phyloP scores from a whole-genome alignment of 2,888 invertebrate genomes.

The Corbicula japonica region DNA sequence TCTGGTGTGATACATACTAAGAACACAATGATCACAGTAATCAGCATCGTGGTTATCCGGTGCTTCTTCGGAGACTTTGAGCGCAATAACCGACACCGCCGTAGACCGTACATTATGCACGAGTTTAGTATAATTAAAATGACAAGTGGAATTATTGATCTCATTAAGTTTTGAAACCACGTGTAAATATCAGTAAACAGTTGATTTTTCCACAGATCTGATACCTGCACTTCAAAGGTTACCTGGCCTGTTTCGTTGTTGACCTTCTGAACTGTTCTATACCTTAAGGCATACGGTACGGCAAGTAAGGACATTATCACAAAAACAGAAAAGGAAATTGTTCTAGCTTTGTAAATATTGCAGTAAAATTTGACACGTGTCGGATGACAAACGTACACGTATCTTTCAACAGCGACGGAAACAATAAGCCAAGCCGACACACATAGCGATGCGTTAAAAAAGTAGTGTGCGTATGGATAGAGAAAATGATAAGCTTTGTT shows the following conservation, averaged over 20 bases:
- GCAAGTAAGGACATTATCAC: conserved; percentile 81
- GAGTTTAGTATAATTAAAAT: conserved; percentile 82
- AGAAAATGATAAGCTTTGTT: conserved; percentile 81
- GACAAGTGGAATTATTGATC: conserved; percentile 84
- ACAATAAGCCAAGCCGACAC: conserved; percentile 85
- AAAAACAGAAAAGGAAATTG: conserved; percentile 78
- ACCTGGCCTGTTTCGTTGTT: conserved; percentile 67
- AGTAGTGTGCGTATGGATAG: conserved; percentile 85
- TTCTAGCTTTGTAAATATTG: conserved; percentile 79
- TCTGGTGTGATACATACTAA: conserved; percentile 85
- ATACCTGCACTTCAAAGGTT: conserved; percentile 76
- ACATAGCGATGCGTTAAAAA: conserved; percentile 83
- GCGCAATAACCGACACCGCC: conserved; percentile 76
- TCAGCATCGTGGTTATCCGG: conserved; percentile 84
- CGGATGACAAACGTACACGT: conserved; percentile 85
- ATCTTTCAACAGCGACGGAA: conserved; percentile 84
- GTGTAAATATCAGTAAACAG: conserved; percentile 78
- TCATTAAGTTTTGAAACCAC: conserved; percentile 83
- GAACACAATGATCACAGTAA: conserved; percentile 84
- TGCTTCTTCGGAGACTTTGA: conserved; percentile 78
- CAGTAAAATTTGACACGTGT: conserved; percentile 78
- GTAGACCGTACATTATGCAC: conserved; percentile 82
- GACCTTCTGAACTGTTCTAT: conserved; percentile 71
- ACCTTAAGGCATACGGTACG: conserved; percentile 83
- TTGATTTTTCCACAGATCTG: conserved; percentile 80